Base-by-base conservation (phyloP, 2,113 vertebrate genomes). In the Sisor rabdophorus region DNA sequence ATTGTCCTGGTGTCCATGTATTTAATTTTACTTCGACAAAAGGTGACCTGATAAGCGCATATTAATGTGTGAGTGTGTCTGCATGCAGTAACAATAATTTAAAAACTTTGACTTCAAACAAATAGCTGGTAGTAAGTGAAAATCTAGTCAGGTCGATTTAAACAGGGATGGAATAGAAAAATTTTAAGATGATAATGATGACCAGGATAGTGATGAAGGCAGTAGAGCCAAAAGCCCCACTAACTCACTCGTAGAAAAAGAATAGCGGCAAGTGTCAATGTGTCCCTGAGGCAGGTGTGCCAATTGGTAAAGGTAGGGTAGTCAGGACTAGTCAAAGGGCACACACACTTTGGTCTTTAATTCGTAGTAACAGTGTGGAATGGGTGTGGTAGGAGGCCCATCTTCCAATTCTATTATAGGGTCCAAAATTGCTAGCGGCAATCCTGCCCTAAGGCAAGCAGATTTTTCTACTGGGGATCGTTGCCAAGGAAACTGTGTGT, bases 261-360 rank as follows among this genome's bases (percentile, higher is more conserved):
- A n/a, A 67, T 50, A 76, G 52, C 11, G 4, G 24, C 20, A 11
- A 54, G 64, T 58, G 74, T 68, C 74, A 76, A 67, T 80, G 84
- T 56, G 40, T 44, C 40, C 40, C 40, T 44, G 40, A 44, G 40
- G 55, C 55, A 58, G 55, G n/a, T 58, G 55, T 58, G 8, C 40
- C 40, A 44, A 4, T 10, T 6, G 40, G 40, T 10, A 9, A 9
- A 10, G 9, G 40, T 44, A 10, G 9, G 40, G 40, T 44, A 10
- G 40, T 44, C 10, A 44, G 40, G 40, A 44, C 9, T 4, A 44
- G 5, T 44, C 8, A 8, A 44, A 44, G 40, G 40, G 40, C 9
- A 1, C 40, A 44, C 40, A 36, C 32, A 36, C 32, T 36, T 36
- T 36, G 32, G 32, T 3, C 32, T 36, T 36, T 7, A 36, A 44